Evolutionary conservation across 2,797 vertebrate genomes (phyloP), one percentile per base, ranked within the genome.

Genomic region (Peromyscus melanophrys): DNA sequence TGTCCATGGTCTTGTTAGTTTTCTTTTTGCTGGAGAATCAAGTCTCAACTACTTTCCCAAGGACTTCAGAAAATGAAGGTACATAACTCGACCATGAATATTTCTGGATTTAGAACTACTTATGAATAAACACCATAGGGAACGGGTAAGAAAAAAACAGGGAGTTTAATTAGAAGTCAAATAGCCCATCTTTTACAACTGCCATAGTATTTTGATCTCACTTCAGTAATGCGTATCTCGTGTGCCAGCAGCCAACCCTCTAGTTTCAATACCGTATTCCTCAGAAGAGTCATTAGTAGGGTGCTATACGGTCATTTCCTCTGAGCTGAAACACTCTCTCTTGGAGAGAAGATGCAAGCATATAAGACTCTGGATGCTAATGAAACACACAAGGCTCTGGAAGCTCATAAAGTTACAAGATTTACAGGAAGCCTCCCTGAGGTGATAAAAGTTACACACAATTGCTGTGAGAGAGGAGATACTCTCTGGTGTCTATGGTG

Each of bases 61-160:
- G 37, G 43, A 27, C n/a, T 17, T 94, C 19, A 21, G 23, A 27
- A 46, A 55, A 78, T 5, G 17, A 23, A 71, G 16, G n/a, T 34
- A 52, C 3, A 82, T 71, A 83, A 59, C 57, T 83, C 37, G 31
- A 7, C 27, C 63, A 10, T 59, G 31, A 25, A 37, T 52, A 91
- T 82, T 85, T 94, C 57, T 83, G 61, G 34, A 83, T 92, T 93
- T 81, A 75, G 13, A 61, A 65, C 4, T 73, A 95, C 75, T 96
- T 94, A 21, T 93, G 29, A 89, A 84, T 91, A 77, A 91, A 14
- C 34, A 71, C 9, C 29, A 29, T 14, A 21, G 8, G 27, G 1
- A 84, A 73, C 4, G 25, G 6, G 46, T 49, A 29, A 55, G 7
- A 12, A 61, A 71, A 84, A 81, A 88, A 8, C 1, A 3, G 2